Conservation (phyloP, 2,113 vertebrate genomes). For the Lanius ludovicianus region DNA sequence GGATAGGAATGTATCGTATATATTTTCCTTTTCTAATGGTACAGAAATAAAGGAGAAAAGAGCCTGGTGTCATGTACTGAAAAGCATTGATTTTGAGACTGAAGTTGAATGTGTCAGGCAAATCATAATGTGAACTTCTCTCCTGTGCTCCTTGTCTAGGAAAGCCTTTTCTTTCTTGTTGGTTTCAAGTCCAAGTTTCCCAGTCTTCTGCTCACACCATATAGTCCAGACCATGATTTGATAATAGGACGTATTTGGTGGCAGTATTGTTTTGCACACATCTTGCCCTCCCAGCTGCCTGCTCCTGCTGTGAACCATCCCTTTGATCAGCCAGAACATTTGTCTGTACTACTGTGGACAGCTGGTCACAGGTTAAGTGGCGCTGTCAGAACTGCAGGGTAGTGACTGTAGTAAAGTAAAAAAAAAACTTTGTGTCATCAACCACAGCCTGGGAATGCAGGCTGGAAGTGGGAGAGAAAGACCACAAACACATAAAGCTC, state of each 20-base stretch:
- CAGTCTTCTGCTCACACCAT: not conserved
- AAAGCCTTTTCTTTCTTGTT: not conserved
- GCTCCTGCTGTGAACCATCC: not conserved
- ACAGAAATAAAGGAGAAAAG: not conserved
- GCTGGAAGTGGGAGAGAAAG: not conserved
- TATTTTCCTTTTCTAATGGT: fast-evolving
- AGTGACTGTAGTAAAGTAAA: not conserved
- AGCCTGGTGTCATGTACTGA: not conserved
- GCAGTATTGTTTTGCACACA: not conserved
- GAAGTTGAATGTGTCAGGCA: not conserved
- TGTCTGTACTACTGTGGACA: not conserved
- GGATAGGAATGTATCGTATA: not conserved
- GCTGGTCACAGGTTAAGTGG: not conserved
- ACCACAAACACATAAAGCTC: not conserved
- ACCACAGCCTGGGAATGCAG: not conserved
- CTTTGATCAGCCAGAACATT: not conserved
- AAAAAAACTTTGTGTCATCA: not conserved
- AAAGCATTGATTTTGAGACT: not conserved
- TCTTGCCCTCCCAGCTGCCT: not conserved
- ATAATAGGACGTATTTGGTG: not conserved
- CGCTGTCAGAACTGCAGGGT: not conserved
- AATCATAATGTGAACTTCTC: not conserved
- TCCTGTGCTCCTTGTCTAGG: not conserved
- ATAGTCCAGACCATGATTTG: not conserved
- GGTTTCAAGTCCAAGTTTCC: not conserved